These are phyloP conservation scores for Callorhinus ursinus DNA, from an alignment of 2,113 vertebrate genomes.

Conservation along the genomic window DNA sequence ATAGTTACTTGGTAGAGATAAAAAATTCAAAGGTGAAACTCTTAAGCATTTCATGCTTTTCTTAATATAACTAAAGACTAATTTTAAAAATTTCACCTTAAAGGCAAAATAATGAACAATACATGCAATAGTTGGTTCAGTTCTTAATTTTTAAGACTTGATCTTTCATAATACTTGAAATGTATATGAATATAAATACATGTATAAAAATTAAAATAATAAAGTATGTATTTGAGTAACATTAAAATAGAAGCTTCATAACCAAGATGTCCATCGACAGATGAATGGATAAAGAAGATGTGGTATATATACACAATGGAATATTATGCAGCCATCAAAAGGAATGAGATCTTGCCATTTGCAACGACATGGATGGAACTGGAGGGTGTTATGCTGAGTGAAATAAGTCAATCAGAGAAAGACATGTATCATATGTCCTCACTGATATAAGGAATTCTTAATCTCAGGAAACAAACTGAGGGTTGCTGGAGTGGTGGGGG, in stretches of 20 bases:
- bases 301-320: no score
- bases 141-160: neutral
- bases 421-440: no score
- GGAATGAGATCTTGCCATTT: no score
- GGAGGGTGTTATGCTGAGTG: no score
- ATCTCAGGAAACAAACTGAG: no score
- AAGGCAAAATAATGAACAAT: conserved; percentile 9
- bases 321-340: no score
- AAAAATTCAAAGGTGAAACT: neutral
- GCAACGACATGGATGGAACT: no score
- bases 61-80: neutral
- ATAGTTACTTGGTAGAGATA: neutral
- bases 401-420: no score
- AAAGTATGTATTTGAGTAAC: neutral
- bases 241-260: neutral
- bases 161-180: neutral
- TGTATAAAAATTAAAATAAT: neutral
- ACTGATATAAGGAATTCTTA: no score
- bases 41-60: neutral
- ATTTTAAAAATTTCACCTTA: neutral
- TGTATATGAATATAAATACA: neutral
- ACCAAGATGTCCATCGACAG: no score
- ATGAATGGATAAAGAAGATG: no score
- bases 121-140: neutral
- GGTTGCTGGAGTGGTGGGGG: no score